A percentile compares a stretch with the other conserved stretches of the same genome.
These are phyloP conservation scores for Drosophila orena DNA, from an alignment of 1,140 invertebrate genomes.

Conservation along the genomic window DNA sequence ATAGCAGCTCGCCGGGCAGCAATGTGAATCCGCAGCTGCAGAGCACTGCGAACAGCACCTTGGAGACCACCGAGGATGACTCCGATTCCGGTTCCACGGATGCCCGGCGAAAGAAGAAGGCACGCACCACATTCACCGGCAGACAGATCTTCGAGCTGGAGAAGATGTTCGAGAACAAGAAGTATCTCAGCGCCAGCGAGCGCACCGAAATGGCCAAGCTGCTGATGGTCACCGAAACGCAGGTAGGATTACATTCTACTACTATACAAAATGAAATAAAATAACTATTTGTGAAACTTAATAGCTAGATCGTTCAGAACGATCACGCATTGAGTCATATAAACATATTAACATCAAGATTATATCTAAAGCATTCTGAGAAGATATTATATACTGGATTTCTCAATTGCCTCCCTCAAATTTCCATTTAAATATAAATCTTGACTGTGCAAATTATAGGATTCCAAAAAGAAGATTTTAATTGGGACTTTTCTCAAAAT, in stretches of 20 bases:
- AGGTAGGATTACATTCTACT: slow-evolving; percentile 88
- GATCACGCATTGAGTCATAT: no score
- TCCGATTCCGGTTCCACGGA: slow-evolving; percentile 87
- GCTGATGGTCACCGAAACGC: slow-evolving; percentile 97
- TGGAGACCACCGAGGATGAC: slow-evolving; percentile 86
- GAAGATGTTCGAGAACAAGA: slow-evolving; percentile 97
- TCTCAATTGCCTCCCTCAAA: no score
- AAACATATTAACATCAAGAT: neutral
- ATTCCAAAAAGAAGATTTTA: neutral
- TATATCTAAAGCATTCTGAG: neutral
- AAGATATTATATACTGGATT: no score
- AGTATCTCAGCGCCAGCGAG: slow-evolving; percentile 98
- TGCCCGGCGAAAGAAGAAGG: slow-evolving; percentile 95
- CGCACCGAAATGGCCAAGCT: slow-evolving; percentile 96
- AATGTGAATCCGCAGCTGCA: slow-evolving; percentile 12
- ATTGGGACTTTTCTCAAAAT: neutral
- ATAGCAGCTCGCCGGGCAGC: slow-evolving; percentile 40
- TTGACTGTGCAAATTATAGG: no score
- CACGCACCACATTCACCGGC: slow-evolving; percentile 97
- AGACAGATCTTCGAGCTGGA: slow-evolving; percentile 98
- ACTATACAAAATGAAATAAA: neutral
- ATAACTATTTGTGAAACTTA: neutral
- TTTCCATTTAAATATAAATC: no score
- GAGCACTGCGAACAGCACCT: slow-evolving; percentile 56
- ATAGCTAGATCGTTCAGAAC: neutral